Evolutionary conservation across 2,113 vertebrate species (phyloP).

Genomic region (Centropus unirufus): DNA sequence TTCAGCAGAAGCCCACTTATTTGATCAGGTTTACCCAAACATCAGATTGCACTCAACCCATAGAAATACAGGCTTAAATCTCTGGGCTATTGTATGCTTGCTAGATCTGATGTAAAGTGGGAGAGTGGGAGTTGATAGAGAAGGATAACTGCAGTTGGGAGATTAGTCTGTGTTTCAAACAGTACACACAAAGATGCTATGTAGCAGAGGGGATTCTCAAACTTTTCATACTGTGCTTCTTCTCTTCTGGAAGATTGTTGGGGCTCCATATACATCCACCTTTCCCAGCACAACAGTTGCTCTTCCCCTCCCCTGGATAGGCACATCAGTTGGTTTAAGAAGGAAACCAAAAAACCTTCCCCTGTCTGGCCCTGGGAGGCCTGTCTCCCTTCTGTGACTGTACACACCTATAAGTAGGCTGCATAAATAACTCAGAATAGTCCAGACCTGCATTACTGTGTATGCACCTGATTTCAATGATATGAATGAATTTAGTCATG

Average conservation of each 20-base stretch:
- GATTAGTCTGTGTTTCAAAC: not conserved
- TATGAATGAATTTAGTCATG: not conserved
- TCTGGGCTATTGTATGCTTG: not conserved
- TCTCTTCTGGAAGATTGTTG: not conserved
- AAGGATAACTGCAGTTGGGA: not conserved
- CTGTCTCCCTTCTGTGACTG: not conserved
- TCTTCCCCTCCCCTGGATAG: not conserved
- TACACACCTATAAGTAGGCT: not conserved
- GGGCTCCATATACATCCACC: not conserved
- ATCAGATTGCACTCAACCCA: not conserved
- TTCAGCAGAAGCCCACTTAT: not conserved
- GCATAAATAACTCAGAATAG: not conserved
- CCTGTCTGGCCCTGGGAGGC: fast-evolving
- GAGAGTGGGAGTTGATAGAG: not conserved
- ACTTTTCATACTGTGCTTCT: not conserved
- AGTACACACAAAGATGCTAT: not conserved
- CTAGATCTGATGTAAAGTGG: not conserved
- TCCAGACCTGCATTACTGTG: not conserved
- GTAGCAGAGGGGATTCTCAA: not conserved
- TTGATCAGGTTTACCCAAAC: not conserved
- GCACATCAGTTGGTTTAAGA: not conserved
- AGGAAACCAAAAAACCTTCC: not conserved
- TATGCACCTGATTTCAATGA: not conserved
- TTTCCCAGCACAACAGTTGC: not conserved
- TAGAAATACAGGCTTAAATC: not conserved